Evolutionary conservation across 2,113 vertebrate species (phyloP), one percentile per base, ranked within the genome.

Genomic region (Nettapus auritus): DNA sequence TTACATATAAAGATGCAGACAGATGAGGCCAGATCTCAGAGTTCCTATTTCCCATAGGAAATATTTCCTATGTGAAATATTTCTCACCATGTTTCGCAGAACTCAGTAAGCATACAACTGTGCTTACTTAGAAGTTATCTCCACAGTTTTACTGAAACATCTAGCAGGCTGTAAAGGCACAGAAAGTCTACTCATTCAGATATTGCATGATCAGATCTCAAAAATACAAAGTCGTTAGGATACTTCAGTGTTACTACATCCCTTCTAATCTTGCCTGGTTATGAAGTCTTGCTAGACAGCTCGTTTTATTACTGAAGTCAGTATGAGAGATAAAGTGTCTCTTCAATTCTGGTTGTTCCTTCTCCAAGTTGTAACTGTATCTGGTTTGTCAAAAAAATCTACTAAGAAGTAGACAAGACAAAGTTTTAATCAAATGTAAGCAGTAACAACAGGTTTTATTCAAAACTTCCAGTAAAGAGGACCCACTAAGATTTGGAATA

Each of bases 391-490:
- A 91, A 75, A 64, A 89, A 42, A 89, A 42, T 57, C 63, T 85
- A 70, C 91, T 67, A 94, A 98, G 94, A 81, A 97, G 91, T 87
- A 79, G 85, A 97, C 94, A 92, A 91, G 86, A 97, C 95, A 96
- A 80, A 23, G 81, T 97, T 97, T 98, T 98, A 97, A 98, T 90
- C 97, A 98, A 98, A 97, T 88, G 94, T 97, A 97, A 98, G 97
- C 98, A 98, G 97, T 99, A 98, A 97, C 98, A 98, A 98, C 97
- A 98, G 97, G 80, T 98, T 99, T 99, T 99, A 99, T 99, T 98
- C 98, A 98, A 98, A 98, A 98, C 97, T 99, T 99, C 98, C 98
- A 99, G 98, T 98, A 99, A 98, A 99, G 98, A 98, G 98, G 98
- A 98, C 98, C 98, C 98, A 97, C 98, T 98, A 99, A 52, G 98